A percentile compares a stretch with the other conserved stretches of the same genome.
These are phyloP conservation scores for Datnioides undecimradiatus DNA, from an alignment of 2,113 vertebrate genomes.

Conservation along the genomic window DNA sequence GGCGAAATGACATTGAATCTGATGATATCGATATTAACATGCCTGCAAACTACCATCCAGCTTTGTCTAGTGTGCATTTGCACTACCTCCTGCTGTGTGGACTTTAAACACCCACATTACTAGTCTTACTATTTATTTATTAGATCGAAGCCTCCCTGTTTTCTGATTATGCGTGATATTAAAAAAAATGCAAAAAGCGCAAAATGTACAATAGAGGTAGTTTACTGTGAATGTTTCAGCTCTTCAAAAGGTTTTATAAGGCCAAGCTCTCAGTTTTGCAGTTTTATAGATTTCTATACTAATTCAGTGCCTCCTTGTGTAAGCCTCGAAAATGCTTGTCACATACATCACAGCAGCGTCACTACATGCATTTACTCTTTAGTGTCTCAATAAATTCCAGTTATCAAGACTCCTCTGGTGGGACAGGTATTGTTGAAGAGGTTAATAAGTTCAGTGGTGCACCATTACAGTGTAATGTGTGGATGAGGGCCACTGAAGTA, in stretches of 20 bases:
- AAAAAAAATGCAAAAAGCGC: too few relatives aligned
- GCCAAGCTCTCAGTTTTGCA: not conserved
- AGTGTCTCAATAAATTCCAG: not conserved
- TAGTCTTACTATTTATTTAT: slow-evolving; percentile 27
- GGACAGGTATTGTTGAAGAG: not conserved
- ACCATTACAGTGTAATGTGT: not conserved
- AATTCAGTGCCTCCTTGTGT: not conserved
- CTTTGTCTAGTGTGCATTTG: slow-evolving; percentile 1
- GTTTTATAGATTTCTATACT: not conserved
- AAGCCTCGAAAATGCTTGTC: not conserved
- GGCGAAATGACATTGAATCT: slow-evolving; percentile 47
- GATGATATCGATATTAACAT: slow-evolving; percentile 41
- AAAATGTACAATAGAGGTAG: not conserved
- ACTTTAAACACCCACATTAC: slow-evolving; percentile 22
- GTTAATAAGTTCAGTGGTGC: not conserved
- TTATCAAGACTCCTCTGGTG: not conserved
- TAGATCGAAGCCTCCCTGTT: not conserved
- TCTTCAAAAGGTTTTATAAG: not conserved
- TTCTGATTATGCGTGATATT: not conserved
- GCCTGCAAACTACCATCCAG: slow-evolving; percentile 22
- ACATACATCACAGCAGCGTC: not conserved
- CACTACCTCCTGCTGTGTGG: slow-evolving; percentile 1
- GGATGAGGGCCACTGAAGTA: not conserved
- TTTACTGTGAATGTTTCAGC: not conserved
- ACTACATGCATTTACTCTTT: not conserved